A percentile compares a stretch with the other conserved stretches of the same genome.
Conservation (phyloP, 2,888 invertebrate species). For the Brachylomia viminalis region DNA sequence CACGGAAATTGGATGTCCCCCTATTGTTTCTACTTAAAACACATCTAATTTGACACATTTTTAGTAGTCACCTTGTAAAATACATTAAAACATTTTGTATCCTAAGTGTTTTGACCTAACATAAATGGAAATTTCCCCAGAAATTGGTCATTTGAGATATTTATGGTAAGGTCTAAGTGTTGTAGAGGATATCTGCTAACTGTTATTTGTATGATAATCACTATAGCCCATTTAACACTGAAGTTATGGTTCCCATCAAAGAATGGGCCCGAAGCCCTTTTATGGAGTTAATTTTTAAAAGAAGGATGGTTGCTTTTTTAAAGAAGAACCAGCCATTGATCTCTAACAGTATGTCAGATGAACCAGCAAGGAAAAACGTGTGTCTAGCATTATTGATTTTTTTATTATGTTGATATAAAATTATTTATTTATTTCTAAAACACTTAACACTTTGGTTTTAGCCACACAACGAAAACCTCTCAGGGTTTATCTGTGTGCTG, state of each 20-base stretch:
- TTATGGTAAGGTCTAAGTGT: neutral
- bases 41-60: neutral
- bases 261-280: too few relatives aligned
- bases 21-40: neutral
- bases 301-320: neutral
- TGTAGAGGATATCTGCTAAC: neutral
- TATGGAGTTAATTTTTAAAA: neutral
- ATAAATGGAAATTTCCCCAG: neutral
- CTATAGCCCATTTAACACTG: neutral
- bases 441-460: too few relatives aligned
- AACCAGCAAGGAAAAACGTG: too few relatives aligned
- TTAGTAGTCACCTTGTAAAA: neutral
- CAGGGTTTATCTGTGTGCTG: too few relatives aligned
- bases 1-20: neutral
- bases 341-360: too few relatives aligned
- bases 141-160: conserved; percentile 10
- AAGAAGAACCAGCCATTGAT: neutral
- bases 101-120: neutral
- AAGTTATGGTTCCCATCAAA: neutral
- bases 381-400: too few relatives aligned
- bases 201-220: conserved; percentile 1
- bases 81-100: conserved; percentile 11
- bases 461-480: too few relatives aligned
- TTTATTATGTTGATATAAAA: too few relatives aligned
- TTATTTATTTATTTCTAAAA: too few relatives aligned